Evolutionary conservation across 2,888 invertebrate species (phyloP), one percentile per base, ranked within the genome.

Genomic region (Iphiclides podalirius): DNA sequence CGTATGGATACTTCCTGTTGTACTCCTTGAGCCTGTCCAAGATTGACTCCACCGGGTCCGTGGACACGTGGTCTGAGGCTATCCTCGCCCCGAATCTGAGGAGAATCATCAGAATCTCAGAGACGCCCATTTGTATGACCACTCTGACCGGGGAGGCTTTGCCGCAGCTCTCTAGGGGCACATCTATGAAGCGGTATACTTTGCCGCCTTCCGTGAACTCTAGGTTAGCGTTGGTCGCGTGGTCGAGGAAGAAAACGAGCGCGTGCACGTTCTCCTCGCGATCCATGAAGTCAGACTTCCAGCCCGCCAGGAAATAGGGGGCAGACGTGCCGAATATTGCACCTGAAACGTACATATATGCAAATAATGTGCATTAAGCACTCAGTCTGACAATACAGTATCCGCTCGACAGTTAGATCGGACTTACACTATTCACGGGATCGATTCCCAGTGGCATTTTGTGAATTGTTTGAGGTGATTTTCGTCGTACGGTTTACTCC

Each of bases 201-300:
- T 76, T 73, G 28, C 75, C 59, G 8, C 74, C 72, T 59, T 84
- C 69, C 4, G 57, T 71, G 60, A 92, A 93, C 69, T 92, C 91
- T 38, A 94, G 80, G 55, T 86, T 90, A 0, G 92, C 92, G 47
- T 90, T 90, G 1, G 92, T 92, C 0, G 96, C 94, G 68, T 95
- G 95, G 64, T 94, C 92, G 58, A 95, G 68, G 72, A 94, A 96
- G 72, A 92, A 96, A 0, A 94, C 91, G 60, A 95, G 74, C 0
- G 95, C 96, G 52, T 92, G 90, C 0, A 95, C 81, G 63, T 95
- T 95, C 66, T 96, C 96, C 67, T 95, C 94, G 72, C 93, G 90
- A 66, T 92, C 92, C 58, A 90, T 90, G 66, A 95, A 96, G 74
- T 96, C 96, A 57, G 96, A 95, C 66, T 95, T 94, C 96, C 96